phyloP scores from a whole-genome alignment of 2,797 vertebrate genomes.

The Phalanger gymnotis region DNA sequence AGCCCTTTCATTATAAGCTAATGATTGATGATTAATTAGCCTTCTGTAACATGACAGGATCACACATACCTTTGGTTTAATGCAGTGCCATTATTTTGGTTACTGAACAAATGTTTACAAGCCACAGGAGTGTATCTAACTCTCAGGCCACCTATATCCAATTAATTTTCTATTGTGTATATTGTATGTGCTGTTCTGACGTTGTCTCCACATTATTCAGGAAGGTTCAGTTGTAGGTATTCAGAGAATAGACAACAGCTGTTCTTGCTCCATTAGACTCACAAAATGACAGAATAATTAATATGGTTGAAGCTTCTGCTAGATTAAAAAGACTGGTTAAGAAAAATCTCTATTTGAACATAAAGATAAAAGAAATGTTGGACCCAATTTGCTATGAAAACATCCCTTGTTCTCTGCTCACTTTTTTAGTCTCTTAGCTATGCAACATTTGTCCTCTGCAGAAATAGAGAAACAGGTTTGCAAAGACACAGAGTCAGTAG shows the following conservation, averaged over 20 bases:
- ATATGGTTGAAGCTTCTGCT: conserved; percentile 54
- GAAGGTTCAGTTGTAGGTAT: conserved; percentile 70
- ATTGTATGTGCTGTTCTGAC: conserved; percentile 63
- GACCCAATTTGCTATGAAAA: conserved; percentile 43
- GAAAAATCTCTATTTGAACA: conserved; percentile 52
- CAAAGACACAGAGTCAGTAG: neutral
- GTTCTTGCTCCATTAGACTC: conserved; percentile 73
- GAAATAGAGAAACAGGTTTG: neutral
- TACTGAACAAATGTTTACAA: conserved; percentile 77
- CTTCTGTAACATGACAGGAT: conserved; percentile 59
- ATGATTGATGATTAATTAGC: conserved; percentile 71
- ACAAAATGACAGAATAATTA: conserved; percentile 74
- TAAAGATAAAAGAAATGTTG: conserved; percentile 34
- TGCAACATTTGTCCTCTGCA: conserved; percentile 30
- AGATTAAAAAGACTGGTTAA: conserved; percentile 60
- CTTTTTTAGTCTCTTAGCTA: conserved; percentile 38
- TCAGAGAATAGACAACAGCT: conserved; percentile 75
- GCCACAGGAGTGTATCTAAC: conserved; percentile 59
- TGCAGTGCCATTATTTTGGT: conserved; percentile 63
- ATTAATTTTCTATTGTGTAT: conserved; percentile 75
- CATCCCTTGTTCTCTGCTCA: conserved; percentile 4
- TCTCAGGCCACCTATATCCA: conserved; percentile 77
- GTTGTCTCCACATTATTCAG: conserved; percentile 56
- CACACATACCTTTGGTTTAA: conserved; percentile 69
- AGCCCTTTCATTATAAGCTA: conserved; percentile 50